Percentiles rank a stretch among this genome's conserved stretches.
These are phyloP conservation scores for Hiodon alosoides DNA, from an alignment of 2,113 vertebrate genomes.

Conservation along the genomic window DNA sequence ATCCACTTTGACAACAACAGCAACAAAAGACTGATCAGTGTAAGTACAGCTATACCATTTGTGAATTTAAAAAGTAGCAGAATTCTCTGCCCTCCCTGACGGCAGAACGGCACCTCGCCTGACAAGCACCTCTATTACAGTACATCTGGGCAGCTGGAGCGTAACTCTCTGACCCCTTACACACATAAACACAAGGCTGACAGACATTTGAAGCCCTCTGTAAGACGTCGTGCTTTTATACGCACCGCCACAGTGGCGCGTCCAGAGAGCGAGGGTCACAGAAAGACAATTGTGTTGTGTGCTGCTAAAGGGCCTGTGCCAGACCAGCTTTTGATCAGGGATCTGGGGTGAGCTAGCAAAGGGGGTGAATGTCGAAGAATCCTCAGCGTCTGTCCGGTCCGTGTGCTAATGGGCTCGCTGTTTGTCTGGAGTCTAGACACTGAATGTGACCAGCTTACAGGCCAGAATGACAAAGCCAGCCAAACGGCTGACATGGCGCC, in stretches of 20 bases:
- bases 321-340: constrained; percentile 14
- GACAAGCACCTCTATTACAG: neutral
- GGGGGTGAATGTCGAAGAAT: neutral
- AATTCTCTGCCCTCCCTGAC: too few species aligned
- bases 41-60: too few species aligned
- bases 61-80: too few species aligned
- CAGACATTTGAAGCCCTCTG: neutral
- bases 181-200: neutral
- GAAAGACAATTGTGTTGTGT: neutral
- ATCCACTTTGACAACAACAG: too few species aligned
- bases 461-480: neutral
- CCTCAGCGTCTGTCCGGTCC: neutral
- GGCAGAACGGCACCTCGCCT: neutral
- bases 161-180: neutral
- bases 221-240: neutral
- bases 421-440: neutral
- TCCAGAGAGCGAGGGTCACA: neutral
- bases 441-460: too few species aligned
- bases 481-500: neutral
- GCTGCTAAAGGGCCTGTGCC: neutral
- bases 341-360: neutral
- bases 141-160: neutral
- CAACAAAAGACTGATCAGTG: too few species aligned
- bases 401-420: constrained; percentile 5
- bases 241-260: neutral